These are phyloP conservation scores for Chamaea fasciata DNA, from an alignment of 2,113 vertebrate genomes.

Conservation along the genomic window DNA sequence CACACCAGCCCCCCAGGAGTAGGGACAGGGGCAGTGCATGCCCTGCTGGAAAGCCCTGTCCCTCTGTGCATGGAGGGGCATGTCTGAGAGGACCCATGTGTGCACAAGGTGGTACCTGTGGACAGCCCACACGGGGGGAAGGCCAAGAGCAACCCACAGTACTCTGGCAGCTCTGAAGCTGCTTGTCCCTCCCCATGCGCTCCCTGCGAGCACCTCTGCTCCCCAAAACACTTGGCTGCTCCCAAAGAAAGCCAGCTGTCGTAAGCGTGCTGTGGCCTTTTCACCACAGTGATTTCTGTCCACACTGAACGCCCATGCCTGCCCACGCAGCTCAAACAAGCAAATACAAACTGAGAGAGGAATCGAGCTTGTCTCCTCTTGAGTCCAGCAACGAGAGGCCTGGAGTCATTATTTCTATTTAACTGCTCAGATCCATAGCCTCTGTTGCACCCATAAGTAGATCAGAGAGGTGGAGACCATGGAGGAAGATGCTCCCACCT, in stretches of 20 bases:
- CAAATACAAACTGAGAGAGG: neutral
- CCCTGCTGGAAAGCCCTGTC: neutral
- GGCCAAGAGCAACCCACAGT: fast-evolving
- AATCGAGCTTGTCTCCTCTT: neutral
- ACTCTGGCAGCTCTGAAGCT: neutral
- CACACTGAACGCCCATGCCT: neutral
- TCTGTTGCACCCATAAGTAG: neutral
- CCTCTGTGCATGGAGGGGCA: fast-evolving
- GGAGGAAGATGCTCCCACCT: neutral
- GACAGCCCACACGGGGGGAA: neutral
- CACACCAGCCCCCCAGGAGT: fast-evolving
- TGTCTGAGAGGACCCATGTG: fast-evolving
- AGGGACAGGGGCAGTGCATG: neutral
- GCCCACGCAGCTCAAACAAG: neutral
- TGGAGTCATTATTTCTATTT: neutral
- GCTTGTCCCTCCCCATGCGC: fast-evolving
- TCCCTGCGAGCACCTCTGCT: neutral
- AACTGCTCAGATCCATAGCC: neutral
- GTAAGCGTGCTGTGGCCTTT: neutral
- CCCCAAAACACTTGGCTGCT: neutral
- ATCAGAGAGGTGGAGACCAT: neutral
- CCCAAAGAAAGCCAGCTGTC: neutral
- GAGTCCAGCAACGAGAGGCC: neutral
- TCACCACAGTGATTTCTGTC: neutral
- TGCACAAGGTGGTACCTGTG: neutral